Conservation (phyloP, 2,888 invertebrate genomes). For the Noctua comes region DNA sequence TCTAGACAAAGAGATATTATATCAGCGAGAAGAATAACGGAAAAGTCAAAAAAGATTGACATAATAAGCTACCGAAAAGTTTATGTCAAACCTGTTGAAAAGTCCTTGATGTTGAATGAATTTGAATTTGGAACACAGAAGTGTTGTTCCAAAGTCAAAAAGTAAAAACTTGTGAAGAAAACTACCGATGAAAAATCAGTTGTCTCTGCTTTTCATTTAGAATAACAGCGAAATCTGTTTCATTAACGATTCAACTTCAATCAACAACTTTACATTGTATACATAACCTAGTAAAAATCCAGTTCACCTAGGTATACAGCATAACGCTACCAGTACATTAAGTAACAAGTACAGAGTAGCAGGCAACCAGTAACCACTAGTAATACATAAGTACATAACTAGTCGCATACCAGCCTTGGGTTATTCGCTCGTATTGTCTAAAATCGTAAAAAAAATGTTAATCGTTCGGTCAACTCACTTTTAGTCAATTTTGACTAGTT, state of each 20-base stretch:
- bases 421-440: constrained; percentile 87
- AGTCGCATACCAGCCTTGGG: constrained; percentile 76
- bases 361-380: constrained; percentile 1
- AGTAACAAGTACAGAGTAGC: constrained; percentile 49
- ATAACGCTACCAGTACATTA: constrained; percentile 56
- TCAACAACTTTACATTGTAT: not conserved
- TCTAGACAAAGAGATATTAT: not conserved
- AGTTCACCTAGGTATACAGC: constrained; percentile 14
- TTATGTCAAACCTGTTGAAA: not conserved
- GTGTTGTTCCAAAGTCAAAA: not conserved
- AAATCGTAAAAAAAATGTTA: not conserved
- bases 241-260: not conserved
- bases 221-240: not conserved
- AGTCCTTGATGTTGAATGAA: not conserved
- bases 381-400: constrained; percentile 44
- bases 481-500: not conserved
- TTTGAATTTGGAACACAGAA: not conserved
- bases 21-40: not conserved
- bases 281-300: constrained; percentile 28
- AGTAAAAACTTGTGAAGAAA: not conserved
- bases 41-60: not conserved
- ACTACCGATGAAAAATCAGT: not conserved
- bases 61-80: not conserved
- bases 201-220: not conserved
- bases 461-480: not conserved